Evolutionary conservation across 2,113 vertebrate genomes (phyloP).

Genomic region (Brachyhypopomus gauderio): DNA sequence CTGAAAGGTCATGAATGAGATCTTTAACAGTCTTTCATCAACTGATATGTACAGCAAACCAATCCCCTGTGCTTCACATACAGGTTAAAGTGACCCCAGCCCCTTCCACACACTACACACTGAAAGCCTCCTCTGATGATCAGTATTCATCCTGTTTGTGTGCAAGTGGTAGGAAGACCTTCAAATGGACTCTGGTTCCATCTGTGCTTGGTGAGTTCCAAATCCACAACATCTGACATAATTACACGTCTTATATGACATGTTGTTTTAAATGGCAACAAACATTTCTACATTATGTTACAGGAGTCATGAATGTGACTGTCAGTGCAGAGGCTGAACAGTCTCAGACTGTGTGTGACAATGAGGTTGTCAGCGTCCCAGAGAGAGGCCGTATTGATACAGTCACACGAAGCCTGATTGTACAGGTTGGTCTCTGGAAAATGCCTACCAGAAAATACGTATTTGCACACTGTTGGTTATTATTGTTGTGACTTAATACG

Average conservation of each 20-base stretch:
- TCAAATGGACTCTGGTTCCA: conserved; percentile 71
- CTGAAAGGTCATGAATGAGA: not conserved
- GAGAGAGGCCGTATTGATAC: conserved; percentile 76
- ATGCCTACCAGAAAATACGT: not conserved
- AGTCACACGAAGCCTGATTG: conserved; percentile 74
- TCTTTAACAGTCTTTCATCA: not conserved
- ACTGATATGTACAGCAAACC: conserved; percentile 4
- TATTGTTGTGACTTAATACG: conserved; percentile 3
- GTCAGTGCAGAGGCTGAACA: conserved; percentile 75
- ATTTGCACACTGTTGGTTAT: not conserved
- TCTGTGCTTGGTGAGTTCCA: conserved; percentile 72
- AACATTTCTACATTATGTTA: not conserved
- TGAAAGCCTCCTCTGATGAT: conserved; percentile 61
- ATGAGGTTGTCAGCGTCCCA: conserved; percentile 73
- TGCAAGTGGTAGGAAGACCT: conserved; percentile 66
- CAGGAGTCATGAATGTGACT: conserved; percentile 77
- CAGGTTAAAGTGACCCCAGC: conserved; percentile 72
- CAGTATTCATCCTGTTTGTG: conserved; percentile 73
- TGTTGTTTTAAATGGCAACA: not conserved
- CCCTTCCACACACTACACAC: conserved; percentile 70
- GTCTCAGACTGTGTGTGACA: conserved; percentile 69
- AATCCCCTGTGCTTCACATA: conserved; percentile 50
- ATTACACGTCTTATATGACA: not conserved
- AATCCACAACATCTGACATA: not conserved
- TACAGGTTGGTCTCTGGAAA: conserved; percentile 73